Evolutionary conservation across 2,888 invertebrate species (phyloP).

Genomic region (Rugalucina vietnamica): DNA sequence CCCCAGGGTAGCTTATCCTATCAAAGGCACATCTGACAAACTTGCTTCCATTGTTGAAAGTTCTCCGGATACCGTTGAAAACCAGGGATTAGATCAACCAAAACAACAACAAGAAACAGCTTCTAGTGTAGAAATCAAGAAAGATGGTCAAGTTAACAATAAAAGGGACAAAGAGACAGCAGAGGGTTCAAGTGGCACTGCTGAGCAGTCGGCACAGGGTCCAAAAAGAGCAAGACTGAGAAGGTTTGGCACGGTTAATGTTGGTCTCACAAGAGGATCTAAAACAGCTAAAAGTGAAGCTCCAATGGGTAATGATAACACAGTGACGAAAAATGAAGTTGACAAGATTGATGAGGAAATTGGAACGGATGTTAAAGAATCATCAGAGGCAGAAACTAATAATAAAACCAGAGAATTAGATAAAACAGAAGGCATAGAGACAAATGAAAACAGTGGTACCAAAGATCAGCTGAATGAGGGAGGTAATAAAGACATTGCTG

Average conservation of each 20-base stretch:
- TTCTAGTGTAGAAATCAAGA: neutral
- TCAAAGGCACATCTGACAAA: neutral
- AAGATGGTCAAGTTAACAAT: neutral
- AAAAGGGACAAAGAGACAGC: neutral
- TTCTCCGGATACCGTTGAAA: no score
- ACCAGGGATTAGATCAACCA: no score
- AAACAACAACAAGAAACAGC: neutral
- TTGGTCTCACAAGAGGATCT: constrained; percentile 32
- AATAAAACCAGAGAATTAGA: neutral
- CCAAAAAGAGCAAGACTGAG: constrained; percentile 45
- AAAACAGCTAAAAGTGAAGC: neutral
- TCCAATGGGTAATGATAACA: neutral
- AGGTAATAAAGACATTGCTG: neutral
- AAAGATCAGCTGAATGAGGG: neutral
- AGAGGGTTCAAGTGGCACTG: neutral
- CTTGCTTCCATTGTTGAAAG: neutral
- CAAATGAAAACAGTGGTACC: neutral
- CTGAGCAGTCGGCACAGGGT: neutral
- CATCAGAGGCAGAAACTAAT: neutral
- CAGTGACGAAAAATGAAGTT: neutral
- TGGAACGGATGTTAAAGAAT: neutral
- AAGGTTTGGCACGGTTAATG: constrained; percentile 52
- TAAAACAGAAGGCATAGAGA: neutral
- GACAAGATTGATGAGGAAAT: neutral
- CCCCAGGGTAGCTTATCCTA: neutral